Evolutionary conservation across 2,113 vertebrate genomes (phyloP), one percentile per base, ranked within the genome.

Genomic region (Pollachius pollachius): DNA sequence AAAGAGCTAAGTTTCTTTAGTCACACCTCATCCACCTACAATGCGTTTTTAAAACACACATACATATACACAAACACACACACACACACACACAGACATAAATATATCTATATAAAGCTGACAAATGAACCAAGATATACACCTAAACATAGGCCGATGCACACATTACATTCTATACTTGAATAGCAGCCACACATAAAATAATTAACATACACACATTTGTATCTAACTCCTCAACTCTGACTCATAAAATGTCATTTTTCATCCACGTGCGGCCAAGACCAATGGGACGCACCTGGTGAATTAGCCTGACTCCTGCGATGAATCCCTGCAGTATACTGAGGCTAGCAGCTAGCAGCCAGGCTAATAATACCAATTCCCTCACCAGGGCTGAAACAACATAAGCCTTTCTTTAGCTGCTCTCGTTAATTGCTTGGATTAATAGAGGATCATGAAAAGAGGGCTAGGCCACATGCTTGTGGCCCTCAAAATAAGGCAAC

Each of bases 371-470:
- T 79, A 74, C 65, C 48, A 70, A 63, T 77, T 81, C 64, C 79
- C 73, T 75, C 71, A 70, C 69, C 61, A 62, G 70, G 69, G 83
- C 84, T 84, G 74, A 82, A 73, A 80, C 69, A 62, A 71, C 76
- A 64, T 73, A 70, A 56, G 18, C 77, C 72, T 85, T 85, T 83
- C 79, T 89, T 87, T 79, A 85, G 80, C 80, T 48, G 68, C 77
- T 69, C 79, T 77, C 80, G 86, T 77, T 69, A 67, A 79, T 83
- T 77, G 77, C 77, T 74, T 58, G 73, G 85, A 88, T 87, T 79
- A 87, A 89, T 84, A 83, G 87, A 71, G 78, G 81, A 67, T 81
- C 85, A 84, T 87, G 41, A 48, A 48, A 88, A 83, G 80, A 65
- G 85, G 81, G 63, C 82, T 62, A 41, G 41, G 41, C 12, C 69